Percentiles rank a stretch among this genome's conserved stretches.
Conservation (phyloP, 2,888 invertebrate species). For the Pardosa pseudoannulata region DNA sequence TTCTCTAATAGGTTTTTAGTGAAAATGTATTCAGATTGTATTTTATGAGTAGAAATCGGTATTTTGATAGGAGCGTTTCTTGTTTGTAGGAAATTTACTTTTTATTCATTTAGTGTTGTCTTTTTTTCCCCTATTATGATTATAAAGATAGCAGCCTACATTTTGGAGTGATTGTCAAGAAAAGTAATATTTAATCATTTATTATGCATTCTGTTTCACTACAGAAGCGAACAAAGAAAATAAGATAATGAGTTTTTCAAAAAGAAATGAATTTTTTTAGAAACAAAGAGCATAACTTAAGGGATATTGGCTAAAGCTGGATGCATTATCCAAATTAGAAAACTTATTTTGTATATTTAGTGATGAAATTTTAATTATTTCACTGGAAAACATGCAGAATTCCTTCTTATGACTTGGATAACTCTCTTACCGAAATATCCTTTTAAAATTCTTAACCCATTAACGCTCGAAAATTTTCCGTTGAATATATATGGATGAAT, state of each 20-base stretch:
- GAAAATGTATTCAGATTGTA: neutral
- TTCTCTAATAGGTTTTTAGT: slow-evolving; percentile 7
- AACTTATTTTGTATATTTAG: too few species aligned
- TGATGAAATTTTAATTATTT: too few species aligned
- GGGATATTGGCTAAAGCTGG: too few species aligned
- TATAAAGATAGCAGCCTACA: neutral
- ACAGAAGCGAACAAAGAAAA: neutral
- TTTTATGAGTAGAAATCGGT: neutral
- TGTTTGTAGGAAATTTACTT: neutral
- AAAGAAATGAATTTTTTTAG: too few species aligned
- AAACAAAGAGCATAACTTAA: neutral
- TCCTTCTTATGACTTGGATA: too few species aligned
- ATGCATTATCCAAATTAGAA: too few species aligned
- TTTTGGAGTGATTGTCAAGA: neutral
- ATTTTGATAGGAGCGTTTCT: neutral
- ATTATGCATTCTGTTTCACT: neutral
- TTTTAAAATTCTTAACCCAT: too few species aligned
- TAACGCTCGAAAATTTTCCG: too few species aligned
- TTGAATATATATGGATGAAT: too few species aligned
- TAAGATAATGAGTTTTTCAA: neutral
- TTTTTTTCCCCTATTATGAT: neutral
- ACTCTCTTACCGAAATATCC: too few species aligned
- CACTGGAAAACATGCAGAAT: too few species aligned
- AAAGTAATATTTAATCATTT: neutral
- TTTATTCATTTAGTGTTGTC: neutral